Base-by-base conservation (phyloP, 2,888 invertebrate genomes). In the Copidosoma aretas region DNA sequence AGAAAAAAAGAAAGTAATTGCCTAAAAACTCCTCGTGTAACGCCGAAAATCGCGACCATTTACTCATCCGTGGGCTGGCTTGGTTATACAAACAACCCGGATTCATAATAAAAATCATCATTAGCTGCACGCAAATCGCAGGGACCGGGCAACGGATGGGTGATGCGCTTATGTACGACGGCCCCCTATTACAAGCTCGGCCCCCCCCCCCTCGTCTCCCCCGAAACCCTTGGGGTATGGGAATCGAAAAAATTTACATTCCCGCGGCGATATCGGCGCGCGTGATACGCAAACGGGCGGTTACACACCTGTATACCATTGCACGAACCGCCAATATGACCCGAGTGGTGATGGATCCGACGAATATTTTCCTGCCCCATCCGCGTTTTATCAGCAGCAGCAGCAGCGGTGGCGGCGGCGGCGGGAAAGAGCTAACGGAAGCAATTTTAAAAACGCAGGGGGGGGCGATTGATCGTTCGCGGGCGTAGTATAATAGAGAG, bases 391-490 rank as follows among this genome's bases (percentile, higher is more conserved):
- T 68, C 60, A 68, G 57, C 43, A 39, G 51, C 15, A 17, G 21
- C 25, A 15, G 57, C 10, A 14, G n/a, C n/a, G n/a, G n/a, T n/a
- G n/a, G n/a, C n/a, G n/a, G n/a, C n/a, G n/a, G n/a, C n/a, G n/a
- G n/a, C 4, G 39, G 49, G n/a, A 15, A 14, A 64, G 71, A 74
- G 77, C 73, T 75, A 76, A 76, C 75, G 76, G 75, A 69, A 67
- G 75, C 73, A 76, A 76, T 76, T 78, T 76, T 71, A 73, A 73
- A 69, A 74, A 73, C 68, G 72, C 61, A 8, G 57, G 19, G 60
- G 67, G 71, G 54, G 66, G 64, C 74, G 76, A 77, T 76, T 75
- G 77, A 78, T 77, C 75, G 73, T 73, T 67, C 64, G 65, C 66
- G 64, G 63, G 64, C 59, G 71, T 64, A 69, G 67, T 64, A 74